phyloP scores from a whole-genome alignment of 2,888 invertebrate species.

The Zhuqinia jingwanae region DNA sequence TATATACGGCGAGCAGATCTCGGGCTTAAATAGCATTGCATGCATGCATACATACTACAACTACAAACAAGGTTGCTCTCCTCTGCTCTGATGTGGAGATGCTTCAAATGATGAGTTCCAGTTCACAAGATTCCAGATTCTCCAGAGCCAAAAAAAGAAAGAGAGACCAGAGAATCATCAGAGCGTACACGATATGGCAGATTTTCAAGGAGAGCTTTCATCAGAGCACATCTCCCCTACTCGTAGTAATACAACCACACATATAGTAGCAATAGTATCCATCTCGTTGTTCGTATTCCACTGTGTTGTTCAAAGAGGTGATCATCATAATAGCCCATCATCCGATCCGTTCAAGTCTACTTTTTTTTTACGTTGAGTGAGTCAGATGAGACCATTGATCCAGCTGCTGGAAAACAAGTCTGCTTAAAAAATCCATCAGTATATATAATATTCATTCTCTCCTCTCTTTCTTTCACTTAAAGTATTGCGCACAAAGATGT shows the following conservation, averaged over 20 bases:
- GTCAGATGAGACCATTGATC: conserved; percentile 64
- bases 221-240: not conserved
- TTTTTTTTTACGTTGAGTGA: too few relatives aligned
- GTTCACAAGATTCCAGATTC: not conserved
- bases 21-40: not conserved
- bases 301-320: not conserved
- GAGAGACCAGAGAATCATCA: too few relatives aligned
- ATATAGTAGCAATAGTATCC: too few relatives aligned
- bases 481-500: not conserved
- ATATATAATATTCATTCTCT: too few relatives aligned
- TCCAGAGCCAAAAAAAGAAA: not conserved
- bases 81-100: not conserved
- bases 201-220: not conserved
- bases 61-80: not conserved
- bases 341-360: not conserved
- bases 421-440: not conserved
- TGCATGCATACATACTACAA: too few relatives aligned
- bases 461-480: too few relatives aligned
- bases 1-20: not conserved
- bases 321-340: not conserved
- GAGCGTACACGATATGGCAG: too few relatives aligned
- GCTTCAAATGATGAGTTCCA: not conserved
- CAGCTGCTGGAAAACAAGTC: not conserved
- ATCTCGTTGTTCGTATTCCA: not conserved
- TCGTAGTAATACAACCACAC: too few relatives aligned